Evolutionary conservation across 2,797 vertebrate species (phyloP).

Genomic region (Harpagifer antarcticus): DNA sequence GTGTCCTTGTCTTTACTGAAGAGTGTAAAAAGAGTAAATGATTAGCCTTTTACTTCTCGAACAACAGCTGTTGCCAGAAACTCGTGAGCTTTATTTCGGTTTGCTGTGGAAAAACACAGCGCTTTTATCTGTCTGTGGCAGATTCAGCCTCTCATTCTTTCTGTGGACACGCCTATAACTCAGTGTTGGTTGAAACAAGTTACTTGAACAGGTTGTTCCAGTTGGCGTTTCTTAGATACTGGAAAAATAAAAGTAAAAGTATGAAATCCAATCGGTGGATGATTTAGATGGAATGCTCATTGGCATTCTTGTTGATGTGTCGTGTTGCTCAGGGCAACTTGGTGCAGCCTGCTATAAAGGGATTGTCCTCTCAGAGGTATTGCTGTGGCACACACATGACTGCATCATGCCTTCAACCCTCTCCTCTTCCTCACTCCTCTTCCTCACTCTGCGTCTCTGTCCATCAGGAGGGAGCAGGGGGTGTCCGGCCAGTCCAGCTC

Average conservation of each 20-base stretch:
- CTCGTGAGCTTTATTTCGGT: slow-evolving; percentile 13
- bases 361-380: slow-evolving; percentile 18
- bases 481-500: slow-evolving; percentile 93
- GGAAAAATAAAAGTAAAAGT: slow-evolving; percentile 47
- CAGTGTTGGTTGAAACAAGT: slow-evolving; percentile 11
- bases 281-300: slow-evolving; percentile 50
- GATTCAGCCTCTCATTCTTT: neutral
- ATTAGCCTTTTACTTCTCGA: neutral
- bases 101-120: slow-evolving; percentile 11
- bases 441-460: slow-evolving; percentile 1
- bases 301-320: slow-evolving; percentile 50
- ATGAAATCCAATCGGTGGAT: neutral
- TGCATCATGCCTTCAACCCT: slow-evolving; percentile 6
- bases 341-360: slow-evolving; percentile 23
- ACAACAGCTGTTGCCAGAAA: slow-evolving; percentile 14
- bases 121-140: neutral
- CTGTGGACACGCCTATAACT: slow-evolving; percentile 12
- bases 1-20: neutral
- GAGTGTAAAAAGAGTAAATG: neutral
- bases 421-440: neutral
- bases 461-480: slow-evolving; percentile 92
- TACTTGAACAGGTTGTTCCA: neutral
- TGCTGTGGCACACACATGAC: slow-evolving; percentile 36
- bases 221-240: slow-evolving; percentile 32
- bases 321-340: slow-evolving; percentile 33